These are phyloP conservation scores for Myotis pilosus DNA, from an alignment of 2,797 vertebrate species.

Conservation along the genomic window DNA sequence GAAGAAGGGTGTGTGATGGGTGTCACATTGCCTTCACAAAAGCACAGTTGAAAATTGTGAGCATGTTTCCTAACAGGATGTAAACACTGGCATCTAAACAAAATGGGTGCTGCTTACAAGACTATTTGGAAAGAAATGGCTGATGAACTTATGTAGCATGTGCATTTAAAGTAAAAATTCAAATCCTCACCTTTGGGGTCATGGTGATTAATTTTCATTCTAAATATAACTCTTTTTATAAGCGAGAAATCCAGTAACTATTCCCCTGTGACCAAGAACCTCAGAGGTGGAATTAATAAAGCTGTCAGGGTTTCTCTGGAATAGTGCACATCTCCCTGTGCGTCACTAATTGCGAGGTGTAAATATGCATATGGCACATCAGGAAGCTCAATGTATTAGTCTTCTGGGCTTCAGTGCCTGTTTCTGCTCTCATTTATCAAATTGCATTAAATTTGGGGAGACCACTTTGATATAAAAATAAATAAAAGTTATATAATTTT, in stretches of 20 bases:
- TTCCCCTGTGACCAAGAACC: slow-evolving; percentile 29
- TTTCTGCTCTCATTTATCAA: slow-evolving; percentile 64
- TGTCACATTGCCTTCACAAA: background rate
- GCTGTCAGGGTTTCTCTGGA: slow-evolving; percentile 39
- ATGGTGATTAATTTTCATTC: slow-evolving; percentile 65
- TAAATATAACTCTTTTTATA: slow-evolving; percentile 45
- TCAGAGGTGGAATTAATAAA: slow-evolving; percentile 43
- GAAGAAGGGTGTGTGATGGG: background rate
- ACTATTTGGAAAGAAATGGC: slow-evolving; percentile 12
- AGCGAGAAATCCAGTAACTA: slow-evolving; percentile 28
- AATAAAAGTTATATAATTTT: slow-evolving; percentile 48
- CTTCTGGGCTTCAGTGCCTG: slow-evolving; percentile 16
- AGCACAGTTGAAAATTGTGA: slow-evolving; percentile 1
- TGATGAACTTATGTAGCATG: slow-evolving; percentile 52
- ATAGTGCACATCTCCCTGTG: slow-evolving; percentile 38
- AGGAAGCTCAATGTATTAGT: slow-evolving; percentile 1
- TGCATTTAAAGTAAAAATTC: slow-evolving; percentile 54
- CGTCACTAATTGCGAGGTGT: slow-evolving; percentile 49
- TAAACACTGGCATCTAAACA: background rate
- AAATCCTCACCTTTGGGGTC: slow-evolving; percentile 64
- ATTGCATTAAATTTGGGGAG: slow-evolving; percentile 63
- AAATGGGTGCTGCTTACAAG: slow-evolving; percentile 7
- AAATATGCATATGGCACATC: slow-evolving; percentile 11
- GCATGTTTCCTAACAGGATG: background rate
- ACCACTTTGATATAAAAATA: slow-evolving; percentile 44